These are phyloP conservation scores for Gavia stellata DNA, from an alignment of 2,113 vertebrate genomes.

Conservation along the genomic window DNA sequence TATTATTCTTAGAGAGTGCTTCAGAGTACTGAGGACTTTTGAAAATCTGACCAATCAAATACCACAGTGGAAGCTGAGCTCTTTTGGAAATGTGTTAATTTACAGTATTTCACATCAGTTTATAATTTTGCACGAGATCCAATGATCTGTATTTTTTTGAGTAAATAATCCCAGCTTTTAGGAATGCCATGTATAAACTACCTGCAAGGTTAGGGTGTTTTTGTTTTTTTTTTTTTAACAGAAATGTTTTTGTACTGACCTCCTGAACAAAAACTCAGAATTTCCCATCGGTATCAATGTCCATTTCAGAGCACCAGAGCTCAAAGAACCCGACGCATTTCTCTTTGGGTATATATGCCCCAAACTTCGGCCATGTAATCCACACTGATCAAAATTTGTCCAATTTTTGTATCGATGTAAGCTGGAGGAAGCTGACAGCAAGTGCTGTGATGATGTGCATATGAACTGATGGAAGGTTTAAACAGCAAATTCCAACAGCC, in stretches of 20 bases:
- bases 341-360: constrained; percentile 65
- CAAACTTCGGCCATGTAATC: constrained; percentile 72
- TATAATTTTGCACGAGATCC: background rate
- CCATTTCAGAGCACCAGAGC: constrained; percentile 69
- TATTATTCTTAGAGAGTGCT: background rate
- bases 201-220: background rate
- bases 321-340: constrained; percentile 70
- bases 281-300: constrained; percentile 59
- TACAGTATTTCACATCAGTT: background rate
- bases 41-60: background rate
- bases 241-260: constrained; percentile 33
- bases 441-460: constrained; percentile 69
- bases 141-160: background rate
- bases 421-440: constrained; percentile 71
- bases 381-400: constrained; percentile 68
- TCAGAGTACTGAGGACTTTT: background rate
- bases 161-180: background rate
- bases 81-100: background rate
- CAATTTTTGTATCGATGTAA: constrained; percentile 69
- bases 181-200: background rate
- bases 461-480: constrained; percentile 70
- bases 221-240: background rate
- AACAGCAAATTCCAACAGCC: constrained; percentile 71
- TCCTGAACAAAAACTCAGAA: constrained; percentile 66
- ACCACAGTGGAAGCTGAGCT: background rate